Evolutionary conservation across 2,888 invertebrate species (phyloP), one percentile per base, ranked within the genome.

Genomic region (Mycalesis mineus): DNA sequence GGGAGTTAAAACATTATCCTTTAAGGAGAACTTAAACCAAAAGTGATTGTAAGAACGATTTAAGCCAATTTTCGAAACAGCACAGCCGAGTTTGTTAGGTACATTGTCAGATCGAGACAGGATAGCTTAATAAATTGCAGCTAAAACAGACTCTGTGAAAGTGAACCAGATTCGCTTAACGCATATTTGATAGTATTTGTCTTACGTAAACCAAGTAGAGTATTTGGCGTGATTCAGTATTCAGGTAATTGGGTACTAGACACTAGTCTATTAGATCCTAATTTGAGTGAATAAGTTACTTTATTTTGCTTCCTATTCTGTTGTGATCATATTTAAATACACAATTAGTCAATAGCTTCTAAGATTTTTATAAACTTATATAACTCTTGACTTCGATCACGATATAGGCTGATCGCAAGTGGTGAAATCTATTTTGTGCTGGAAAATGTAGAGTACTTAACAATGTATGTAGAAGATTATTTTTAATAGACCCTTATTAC

Each of bases 161-260:
- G 62, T 62, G 60, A 15, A 54, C 62, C 42, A 60, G 60, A 62
- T 62, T 60, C 14, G 50, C 36, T 60, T 41, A 14, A 11, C 14
- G 29, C 52, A 56, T 56, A 59, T 61, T 59, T 61, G 54, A 59
- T 61, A 59, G 50, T 49, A 39, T 53, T 59, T 59, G 37, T 52
- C 41, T 61, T 58, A 49, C 51, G 58, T 61, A 61, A 55, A 22
- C 37, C 2, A 31, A 14, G 36, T 36, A 22, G 47, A 49, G 40
- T 55, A 15, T 51, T 55, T 58, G 31, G 39, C 29, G 37, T 57
- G 29, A 51, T 31, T 47, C 47, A 47, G 31, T 33, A 47, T 17
- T 47, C 2, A 15, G 9, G 31, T 17, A 11, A 29, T 31, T 45
- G 13, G 22, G 4, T 41, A 17, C 9, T 11, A 41, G 41, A 41